phyloP scores from a whole-genome alignment of 2,113 vertebrate species.

The Bucco capensis region DNA sequence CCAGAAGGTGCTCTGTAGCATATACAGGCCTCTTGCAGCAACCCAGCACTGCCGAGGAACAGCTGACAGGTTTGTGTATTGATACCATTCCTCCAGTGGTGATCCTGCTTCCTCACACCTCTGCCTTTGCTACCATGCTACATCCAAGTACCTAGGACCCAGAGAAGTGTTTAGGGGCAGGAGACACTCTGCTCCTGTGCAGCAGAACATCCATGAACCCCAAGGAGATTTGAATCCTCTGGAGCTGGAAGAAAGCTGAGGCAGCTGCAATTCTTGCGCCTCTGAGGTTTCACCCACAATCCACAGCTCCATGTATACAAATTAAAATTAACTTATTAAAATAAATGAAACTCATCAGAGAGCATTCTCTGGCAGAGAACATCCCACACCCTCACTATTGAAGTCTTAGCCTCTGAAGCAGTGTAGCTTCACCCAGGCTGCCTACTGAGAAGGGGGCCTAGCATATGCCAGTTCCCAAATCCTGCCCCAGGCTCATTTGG shows the following conservation, averaged over 20 bases:
- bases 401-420: not conserved
- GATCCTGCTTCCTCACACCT: not conserved
- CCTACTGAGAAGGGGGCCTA: not conserved
- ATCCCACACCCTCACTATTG: not conserved
- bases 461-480: not conserved
- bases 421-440: not conserved
- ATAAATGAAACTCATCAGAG: not conserved
- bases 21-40: not conserved
- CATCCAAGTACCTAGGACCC: rapidly evolving
- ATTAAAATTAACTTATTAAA: slow-evolving; percentile 16
- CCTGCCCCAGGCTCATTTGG: not conserved
- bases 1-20: not conserved
- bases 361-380: not conserved
- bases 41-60: not conserved
- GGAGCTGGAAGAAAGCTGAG: not conserved
- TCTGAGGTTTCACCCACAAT: not conserved
- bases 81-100: not conserved
- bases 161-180: not conserved
- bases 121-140: not conserved
- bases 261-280: not conserved
- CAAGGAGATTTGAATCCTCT: not conserved
- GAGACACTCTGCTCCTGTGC: not conserved
- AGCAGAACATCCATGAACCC: not conserved
- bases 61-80: not conserved
- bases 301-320: not conserved